These are phyloP conservation scores for Champsocephalus esox DNA, from an alignment of 2,797 vertebrate species.

Conservation along the genomic window DNA sequence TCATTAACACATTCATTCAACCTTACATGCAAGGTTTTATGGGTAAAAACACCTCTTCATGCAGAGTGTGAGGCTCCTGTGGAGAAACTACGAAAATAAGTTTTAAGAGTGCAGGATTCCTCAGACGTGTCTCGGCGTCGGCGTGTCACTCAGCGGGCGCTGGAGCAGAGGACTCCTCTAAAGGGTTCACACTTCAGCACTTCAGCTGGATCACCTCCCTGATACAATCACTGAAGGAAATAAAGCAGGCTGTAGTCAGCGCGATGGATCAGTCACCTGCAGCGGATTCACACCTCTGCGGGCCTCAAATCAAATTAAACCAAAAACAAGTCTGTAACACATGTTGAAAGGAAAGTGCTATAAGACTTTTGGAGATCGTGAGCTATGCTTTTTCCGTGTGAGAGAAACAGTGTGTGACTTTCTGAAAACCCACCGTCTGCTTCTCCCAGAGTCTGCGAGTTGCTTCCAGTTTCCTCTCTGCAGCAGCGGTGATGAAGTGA, in stretches of 20 bases:
- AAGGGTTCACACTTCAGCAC: slow-evolving; percentile 27
- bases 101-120: neutral
- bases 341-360: too few relatives aligned
- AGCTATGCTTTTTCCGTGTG: neutral
- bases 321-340: neutral
- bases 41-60: too few relatives aligned
- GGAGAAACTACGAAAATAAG: neutral
- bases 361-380: too few relatives aligned
- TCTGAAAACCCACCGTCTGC: slow-evolving; percentile 8
- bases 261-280: slow-evolving; percentile 26
- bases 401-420: neutral
- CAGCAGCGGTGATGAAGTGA: slow-evolving; percentile 63
- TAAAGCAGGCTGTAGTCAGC: slow-evolving; percentile 7
- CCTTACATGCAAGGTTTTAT: too few relatives aligned
- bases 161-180: slow-evolving; percentile 15
- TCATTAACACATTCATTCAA: too few relatives aligned
- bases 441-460: neutral
- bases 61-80: too few relatives aligned
- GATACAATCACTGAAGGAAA: slow-evolving; percentile 40
- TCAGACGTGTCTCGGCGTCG: neutral
- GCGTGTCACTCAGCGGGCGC: neutral
- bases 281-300: neutral
- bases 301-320: neutral
- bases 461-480: neutral
- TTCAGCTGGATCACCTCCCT: slow-evolving; percentile 22